phyloP scores from a whole-genome alignment of 2,797 vertebrate genomes.

The Stomatorhinus walkeri region DNA sequence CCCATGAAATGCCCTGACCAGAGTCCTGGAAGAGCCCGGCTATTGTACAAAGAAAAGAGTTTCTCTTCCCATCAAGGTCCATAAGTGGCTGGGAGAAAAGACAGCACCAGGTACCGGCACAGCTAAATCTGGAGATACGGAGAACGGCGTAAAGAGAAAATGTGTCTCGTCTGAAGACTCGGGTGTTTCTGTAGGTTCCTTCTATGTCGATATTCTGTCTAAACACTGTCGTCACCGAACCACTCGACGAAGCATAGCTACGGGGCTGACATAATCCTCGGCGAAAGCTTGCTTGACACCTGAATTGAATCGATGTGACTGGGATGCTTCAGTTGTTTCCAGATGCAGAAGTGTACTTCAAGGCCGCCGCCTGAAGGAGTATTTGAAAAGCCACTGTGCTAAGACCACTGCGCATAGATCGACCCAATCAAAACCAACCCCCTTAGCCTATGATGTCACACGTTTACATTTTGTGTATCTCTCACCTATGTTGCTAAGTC shows the following conservation, averaged over 20 bases:
- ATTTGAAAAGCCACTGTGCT: not conserved
- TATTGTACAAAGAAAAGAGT: not conserved
- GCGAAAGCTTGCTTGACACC: slow-evolving; percentile 7
- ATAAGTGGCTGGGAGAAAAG: not conserved
- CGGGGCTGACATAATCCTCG: not conserved
- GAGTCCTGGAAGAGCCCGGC: not conserved
- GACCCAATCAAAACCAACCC: not conserved
- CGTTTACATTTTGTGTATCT: not conserved
- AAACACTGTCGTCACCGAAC: not conserved
- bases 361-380: not conserved
- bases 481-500: not conserved
- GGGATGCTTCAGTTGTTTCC: not conserved
- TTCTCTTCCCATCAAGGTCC: not conserved
- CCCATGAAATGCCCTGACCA: not conserved
- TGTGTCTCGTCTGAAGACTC: not conserved
- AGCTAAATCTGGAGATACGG: not conserved
- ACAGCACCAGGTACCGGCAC: not conserved
- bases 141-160: not conserved
- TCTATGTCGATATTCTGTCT: not conserved
- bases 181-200: not conserved
- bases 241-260: not conserved
- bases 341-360: not conserved
- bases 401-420: not conserved
- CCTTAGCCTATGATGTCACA: not conserved
- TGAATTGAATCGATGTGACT: slow-evolving; percentile 15